Base-by-base conservation (phyloP, 2,888 invertebrate species). In the Lithosia quadra region DNA sequence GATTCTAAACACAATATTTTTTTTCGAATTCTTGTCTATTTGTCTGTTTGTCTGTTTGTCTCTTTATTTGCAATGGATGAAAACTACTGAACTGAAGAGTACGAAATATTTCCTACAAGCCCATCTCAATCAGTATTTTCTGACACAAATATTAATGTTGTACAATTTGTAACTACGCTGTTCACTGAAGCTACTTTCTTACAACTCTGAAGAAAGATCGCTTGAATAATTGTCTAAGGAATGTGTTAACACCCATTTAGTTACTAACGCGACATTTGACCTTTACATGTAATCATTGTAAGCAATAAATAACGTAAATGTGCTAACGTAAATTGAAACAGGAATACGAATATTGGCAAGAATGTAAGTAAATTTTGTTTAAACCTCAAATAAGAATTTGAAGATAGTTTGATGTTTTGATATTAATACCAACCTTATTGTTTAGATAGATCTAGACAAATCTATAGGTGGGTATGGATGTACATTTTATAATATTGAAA, bases 231-330 rank as follows among this genome's bases (percentile, higher is more conserved):
- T 65, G 67, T 72, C 69, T 59, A 68, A 80, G 74, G 69, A 74
- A 74, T 83, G 80, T 76, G 78, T 80, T 82, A 83, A 80, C 81
- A 84, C 72, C 76, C 78, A 85, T 84, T 85, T 82, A 85, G 80
- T 74, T 79, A 67, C 79, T 76, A 80, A 83, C 78, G 74, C 74
- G 79, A 79, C 85, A 81, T 76, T 84, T 89, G 86, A 83, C 89
- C 89, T 89, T 89, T 90, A 74, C 70, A 79, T 74, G 79, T 82
- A 86, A 84, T 86, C 83, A 86, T 84, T 82, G 83, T 81, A 80
- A 78, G 79, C 79, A 75, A 89, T 90, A 88, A 89, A 90, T 90
- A 86, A 88, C 84, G 72, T 75, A 81, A 83, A 87, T 86, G 81
- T 85, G 82, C 84, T 82, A 81, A 84, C 79, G 80, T 81, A 88